These are phyloP conservation scores for Hypselothyrea guttata DNA, from an alignment of 2,888 invertebrate species.

Conservation along the genomic window DNA sequence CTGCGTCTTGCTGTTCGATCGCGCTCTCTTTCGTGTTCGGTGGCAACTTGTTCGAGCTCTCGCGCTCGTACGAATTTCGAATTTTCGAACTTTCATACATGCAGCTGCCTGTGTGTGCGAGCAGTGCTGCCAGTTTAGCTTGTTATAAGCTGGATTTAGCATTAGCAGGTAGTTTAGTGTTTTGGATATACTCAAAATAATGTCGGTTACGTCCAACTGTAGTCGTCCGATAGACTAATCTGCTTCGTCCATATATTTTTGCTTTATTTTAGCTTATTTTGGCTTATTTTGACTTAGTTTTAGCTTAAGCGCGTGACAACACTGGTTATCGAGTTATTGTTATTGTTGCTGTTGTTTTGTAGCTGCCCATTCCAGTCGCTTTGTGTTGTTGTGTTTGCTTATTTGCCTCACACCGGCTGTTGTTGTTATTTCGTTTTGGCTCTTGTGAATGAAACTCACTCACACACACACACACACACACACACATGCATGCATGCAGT, in stretches of 20 bases:
- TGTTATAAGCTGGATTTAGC: too few species aligned
- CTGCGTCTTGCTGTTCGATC: conserved; percentile 16
- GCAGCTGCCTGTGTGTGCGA: conserved; percentile 36
- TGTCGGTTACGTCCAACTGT: too few species aligned
- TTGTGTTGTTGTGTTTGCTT: conserved; percentile 26
- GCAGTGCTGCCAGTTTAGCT: too few species aligned
- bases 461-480: conserved; percentile 11
- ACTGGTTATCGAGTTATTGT: conserved; percentile 33
- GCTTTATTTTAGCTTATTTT: too few species aligned
- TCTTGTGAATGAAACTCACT: conserved; percentile 57
- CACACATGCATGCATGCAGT: conserved; percentile 12
- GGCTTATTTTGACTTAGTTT: too few species aligned
- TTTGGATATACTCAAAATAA: too few species aligned
- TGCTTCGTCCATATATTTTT: too few species aligned
- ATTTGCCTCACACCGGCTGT: conserved; percentile 70
- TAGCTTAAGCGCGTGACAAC: too few species aligned
- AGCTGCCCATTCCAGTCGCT: conserved; percentile 19
- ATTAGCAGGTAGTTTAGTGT: too few species aligned
- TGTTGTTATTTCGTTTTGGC: conserved; percentile 29
- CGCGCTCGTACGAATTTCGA: conserved; percentile 38
- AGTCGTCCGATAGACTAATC: too few species aligned
- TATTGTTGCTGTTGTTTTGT: conserved; percentile 33
- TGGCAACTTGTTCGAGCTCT: conserved; percentile 18
- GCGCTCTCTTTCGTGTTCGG: conserved; percentile 5
- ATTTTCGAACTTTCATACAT: conserved; percentile 54